Evolutionary conservation across 2,888 invertebrate species (phyloP).

Genomic region (Eilema caniola): DNA sequence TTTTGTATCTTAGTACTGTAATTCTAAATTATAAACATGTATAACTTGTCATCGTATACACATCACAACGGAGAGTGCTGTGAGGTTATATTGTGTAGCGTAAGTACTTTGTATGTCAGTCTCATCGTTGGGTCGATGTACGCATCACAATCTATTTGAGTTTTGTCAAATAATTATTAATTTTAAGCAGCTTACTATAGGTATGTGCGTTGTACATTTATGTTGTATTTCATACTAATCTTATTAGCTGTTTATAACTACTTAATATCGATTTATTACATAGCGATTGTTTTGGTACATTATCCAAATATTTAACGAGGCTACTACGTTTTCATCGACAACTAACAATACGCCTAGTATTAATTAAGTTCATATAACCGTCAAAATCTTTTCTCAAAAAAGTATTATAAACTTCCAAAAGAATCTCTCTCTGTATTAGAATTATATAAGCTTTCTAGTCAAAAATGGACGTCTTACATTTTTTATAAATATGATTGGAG

Average conservation of each 20-base stretch:
- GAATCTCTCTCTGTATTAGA: constrained; percentile 86
- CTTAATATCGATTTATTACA: constrained; percentile 31
- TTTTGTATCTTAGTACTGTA: constrained; percentile 81
- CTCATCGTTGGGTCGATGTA: constrained; percentile 56
- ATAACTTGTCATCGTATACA: constrained; percentile 54
- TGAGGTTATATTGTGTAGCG: constrained; percentile 58
- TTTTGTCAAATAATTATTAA: constrained; percentile 61
- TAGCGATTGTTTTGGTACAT: constrained; percentile 50
- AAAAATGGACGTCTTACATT: constrained; percentile 78
- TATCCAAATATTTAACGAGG: constrained; percentile 77
- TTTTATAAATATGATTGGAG: constrained; percentile 52
- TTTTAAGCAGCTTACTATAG: constrained; percentile 64
- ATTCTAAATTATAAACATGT: constrained; percentile 68
- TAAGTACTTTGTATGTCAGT: constrained; percentile 43
- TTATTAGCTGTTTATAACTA: constrained; percentile 45
- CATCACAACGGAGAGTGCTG: constrained; percentile 51
- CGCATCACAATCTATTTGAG: constrained; percentile 58
- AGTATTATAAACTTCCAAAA: constrained; percentile 82
- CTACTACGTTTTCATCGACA: constrained; percentile 70
- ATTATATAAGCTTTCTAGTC: constrained; percentile 82
- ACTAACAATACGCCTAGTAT: constrained; percentile 69
- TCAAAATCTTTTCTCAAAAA: constrained; percentile 69
- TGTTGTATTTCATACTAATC: constrained; percentile 43
- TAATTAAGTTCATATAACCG: constrained; percentile 71
- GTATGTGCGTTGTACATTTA: constrained; percentile 47